A percentile compares a stretch with the other conserved stretches of the same genome.
These are phyloP conservation scores for Eucidaris tribuloides DNA, from an alignment of 35 echinoderm and acorn worm genomes.

Conservation along the genomic window DNA sequence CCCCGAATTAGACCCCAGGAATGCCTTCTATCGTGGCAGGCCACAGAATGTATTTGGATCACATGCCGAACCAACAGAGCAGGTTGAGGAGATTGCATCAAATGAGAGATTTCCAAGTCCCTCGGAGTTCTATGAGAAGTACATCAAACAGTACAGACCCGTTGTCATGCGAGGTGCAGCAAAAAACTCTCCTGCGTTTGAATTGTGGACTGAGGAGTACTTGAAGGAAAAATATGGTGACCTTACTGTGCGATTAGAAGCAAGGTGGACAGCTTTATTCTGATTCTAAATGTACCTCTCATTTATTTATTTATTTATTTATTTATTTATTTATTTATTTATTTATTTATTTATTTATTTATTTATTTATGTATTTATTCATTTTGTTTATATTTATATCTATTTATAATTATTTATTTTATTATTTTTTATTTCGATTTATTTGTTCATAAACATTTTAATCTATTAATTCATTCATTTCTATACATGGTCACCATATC, in stretches of 20 bases:
- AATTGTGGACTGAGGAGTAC: conserved; percentile 60
- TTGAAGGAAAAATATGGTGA: conserved; percentile 37
- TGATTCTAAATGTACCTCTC: too few relatives aligned
- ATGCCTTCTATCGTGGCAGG: background rate
- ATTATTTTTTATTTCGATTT: too few relatives aligned
- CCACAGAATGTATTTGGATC: background rate
- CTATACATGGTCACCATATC: too few relatives aligned
- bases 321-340: too few relatives aligned
- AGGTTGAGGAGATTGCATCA: background rate
- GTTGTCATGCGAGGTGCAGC: conserved; percentile 32
- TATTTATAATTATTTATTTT: too few relatives aligned
- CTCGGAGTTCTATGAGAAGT: conserved; percentile 27
- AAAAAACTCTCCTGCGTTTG: conserved; percentile 25
- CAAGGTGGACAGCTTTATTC: conserved; percentile 24
- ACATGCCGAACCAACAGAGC: background rate
- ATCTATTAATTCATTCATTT: too few relatives aligned
- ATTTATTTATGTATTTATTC: too few relatives aligned
- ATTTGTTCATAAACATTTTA: too few relatives aligned
- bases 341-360: too few relatives aligned
- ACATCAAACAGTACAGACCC: conserved; percentile 22
- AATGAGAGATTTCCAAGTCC: conserved; percentile 33
- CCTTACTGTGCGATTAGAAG: conserved; percentile 23
- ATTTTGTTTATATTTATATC: too few relatives aligned
- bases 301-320: too few relatives aligned
- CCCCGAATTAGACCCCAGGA: background rate